Percentiles rank a stretch among this genome's conserved stretches.
phyloP scores from a whole-genome alignment of 2,113 vertebrate species.

The Indri indri region DNA sequence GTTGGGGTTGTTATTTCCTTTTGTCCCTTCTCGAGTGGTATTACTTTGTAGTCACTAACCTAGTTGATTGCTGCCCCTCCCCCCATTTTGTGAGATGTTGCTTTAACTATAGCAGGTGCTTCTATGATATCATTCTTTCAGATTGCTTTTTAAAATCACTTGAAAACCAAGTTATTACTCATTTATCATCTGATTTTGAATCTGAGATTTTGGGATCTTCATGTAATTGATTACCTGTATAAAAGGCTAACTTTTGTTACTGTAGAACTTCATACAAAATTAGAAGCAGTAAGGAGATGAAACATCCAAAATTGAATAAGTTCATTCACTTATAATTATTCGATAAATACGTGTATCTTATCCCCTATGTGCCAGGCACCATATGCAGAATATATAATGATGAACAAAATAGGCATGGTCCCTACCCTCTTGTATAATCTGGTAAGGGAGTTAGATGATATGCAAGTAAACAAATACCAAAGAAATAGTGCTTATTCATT shows the following conservation, averaged over 20 bases:
- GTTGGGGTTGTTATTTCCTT: background rate
- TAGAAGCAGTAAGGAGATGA: background rate
- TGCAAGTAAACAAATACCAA: background rate
- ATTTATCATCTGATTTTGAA: constrained; percentile 14
- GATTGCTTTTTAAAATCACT: constrained; percentile 8
- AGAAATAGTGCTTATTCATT: background rate
- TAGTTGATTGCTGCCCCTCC: too few species aligned
- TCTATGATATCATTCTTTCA: background rate
- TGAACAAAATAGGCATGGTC: background rate
- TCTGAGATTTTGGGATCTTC: background rate
- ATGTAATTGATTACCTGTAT: constrained; percentile 1
- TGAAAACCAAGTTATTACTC: background rate
- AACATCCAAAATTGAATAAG: background rate
- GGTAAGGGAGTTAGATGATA: background rate
- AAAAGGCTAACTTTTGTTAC: background rate
- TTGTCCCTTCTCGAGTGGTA: background rate
- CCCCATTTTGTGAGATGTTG: background rate
- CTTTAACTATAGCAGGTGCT: background rate
- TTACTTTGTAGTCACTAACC: too few species aligned
- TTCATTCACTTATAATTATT: background rate
- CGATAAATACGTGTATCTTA: background rate
- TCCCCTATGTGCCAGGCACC: background rate
- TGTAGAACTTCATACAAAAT: constrained; percentile 33
- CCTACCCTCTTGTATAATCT: background rate
- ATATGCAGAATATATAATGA: background rate